Base-by-base conservation (phyloP, 2,888 invertebrate species). In the Tinea semifulvella region DNA sequence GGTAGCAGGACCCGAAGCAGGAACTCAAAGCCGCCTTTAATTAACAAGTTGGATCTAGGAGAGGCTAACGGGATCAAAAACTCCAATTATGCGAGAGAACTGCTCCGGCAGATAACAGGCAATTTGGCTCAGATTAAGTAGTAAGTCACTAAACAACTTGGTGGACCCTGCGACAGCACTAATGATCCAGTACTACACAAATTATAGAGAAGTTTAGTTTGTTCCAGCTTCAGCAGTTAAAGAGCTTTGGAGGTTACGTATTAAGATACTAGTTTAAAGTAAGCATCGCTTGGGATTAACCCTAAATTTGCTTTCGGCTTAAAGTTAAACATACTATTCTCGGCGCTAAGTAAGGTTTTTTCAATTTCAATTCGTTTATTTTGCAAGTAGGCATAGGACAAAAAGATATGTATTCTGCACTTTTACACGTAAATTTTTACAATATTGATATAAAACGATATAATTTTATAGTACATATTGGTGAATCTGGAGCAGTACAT, bases 51-150 rank as follows among this genome's bases (percentile, higher is more conserved):
- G 49, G 53, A 54, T 56, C 55, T 51, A 52, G 48, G 36, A 49
- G 47, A 43, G 47, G 45, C 48, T 50, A 63, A 51, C 49, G 52
- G 63, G 63, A 65, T 64, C 60, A 61, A 65, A 65, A 64, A 65
- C 56, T 59, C 56, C 56, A 59, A 61, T 62, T 58, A 56, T 55
- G 45, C 53, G 27, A 49, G 53, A 53, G 53, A 56, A 52, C 58
- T 52, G 55, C 52, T 49, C 49, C 47, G 53, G 49, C 52, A 55
- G 59, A 61, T 60, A 60, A 60, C 51, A 52, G 56, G 54, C 56
- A 56, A 60, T 59, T 54, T 52, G 51, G 53, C 50, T 49, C 50
- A 57, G 61, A 61, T 56, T 58, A 58, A 55, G 50, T 51, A 53
- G 52, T 56, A 54, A 55, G 53, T 55, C 53, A 55, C 56, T 43